Base-by-base conservation (phyloP, 2,797 vertebrate genomes). In the Neomorphus geoffroyi region DNA sequence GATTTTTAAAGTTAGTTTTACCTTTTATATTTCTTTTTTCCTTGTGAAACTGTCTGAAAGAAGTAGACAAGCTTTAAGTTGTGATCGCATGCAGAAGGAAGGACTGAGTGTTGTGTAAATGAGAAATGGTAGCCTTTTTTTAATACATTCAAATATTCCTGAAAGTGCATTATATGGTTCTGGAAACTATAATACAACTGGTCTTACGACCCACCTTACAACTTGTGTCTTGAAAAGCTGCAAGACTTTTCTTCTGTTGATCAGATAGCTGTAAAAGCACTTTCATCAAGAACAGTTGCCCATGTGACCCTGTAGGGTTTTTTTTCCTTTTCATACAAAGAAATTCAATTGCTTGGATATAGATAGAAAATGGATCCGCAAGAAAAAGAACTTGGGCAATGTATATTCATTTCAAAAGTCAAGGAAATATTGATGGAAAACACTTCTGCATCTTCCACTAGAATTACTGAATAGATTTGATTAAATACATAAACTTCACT, bases 391-490 rank as follows among this genome's bases (percentile, higher is more conserved):
- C 43, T 84, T 73, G 13, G 46, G 46, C 33, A 86, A 79, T 10
- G 26, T 84, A 86, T 91, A 86, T 80, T 93, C 21, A 79, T 94
- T 92, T 92, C 70, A 81, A 88, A 95, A 93, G 91, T 93, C 82
- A 93, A 91, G 70, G 56, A 96, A 97, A 96, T 90, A 95, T 84
- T 93, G 92, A 83, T 1, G 5, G 66, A 91, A 93, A 92, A 86
- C 89, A 94, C 66, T 95, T 94, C 56, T 70, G 82, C 93, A 92
- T 97, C 85, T 96, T 96, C 89, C 82, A 45, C 73, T 92, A 84
- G 80, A 91, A 94, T 95, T 96, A 96, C 85, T 79, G 85, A 92
- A 86, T 91, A 77, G 53, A 95, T 96, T 94, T 93, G 90, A 95
- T 92, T 95, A 95, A 81, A 93, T 66, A 27, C 37, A 92, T 77